These are phyloP conservation scores for Tachina grossa DNA, from an alignment of 2,888 invertebrate genomes.

Conservation along the genomic window DNA sequence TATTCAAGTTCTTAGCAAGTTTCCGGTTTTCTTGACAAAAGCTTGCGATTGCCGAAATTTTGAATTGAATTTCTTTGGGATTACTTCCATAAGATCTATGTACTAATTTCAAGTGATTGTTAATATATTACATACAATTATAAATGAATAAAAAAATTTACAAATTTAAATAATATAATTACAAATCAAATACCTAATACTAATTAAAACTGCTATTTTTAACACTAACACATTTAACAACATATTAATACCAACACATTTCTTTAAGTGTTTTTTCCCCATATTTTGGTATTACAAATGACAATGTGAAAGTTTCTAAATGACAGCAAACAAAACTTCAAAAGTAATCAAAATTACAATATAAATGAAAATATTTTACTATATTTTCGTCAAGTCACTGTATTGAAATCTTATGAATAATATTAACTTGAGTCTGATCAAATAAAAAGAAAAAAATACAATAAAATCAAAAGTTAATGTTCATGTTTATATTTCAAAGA, in stretches of 20 bases:
- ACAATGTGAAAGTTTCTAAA: conserved; percentile 59
- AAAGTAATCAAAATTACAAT: conserved; percentile 77
- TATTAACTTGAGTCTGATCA: conserved; percentile 42
- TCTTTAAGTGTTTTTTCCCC: conserved; percentile 9
- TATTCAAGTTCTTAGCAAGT: no score
- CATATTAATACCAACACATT: conserved; percentile 2
- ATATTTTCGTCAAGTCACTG: conserved; percentile 82
- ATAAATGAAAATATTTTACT: conserved; percentile 78
- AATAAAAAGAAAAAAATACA: conserved; percentile 22
- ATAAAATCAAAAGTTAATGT: conserved; percentile 20
- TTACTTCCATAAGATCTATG: no score
- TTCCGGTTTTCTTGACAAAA: no score
- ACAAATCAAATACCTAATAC: no score
- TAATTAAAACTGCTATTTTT: no score
- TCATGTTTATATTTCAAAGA: conserved; percentile 28
- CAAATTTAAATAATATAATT: no score
- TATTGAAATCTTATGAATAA: conserved; percentile 64
- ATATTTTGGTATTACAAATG: conserved; percentile 26
- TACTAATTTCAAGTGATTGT: no score
- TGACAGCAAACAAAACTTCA: conserved; percentile 67
- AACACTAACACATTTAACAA: not conserved
- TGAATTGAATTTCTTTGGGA: no score
- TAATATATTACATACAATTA: no score
- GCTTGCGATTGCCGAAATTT: no score
- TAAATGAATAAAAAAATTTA: no score